Base-by-base conservation (phyloP, 2,888 invertebrate species). In the Ectemnius lituratus region DNA sequence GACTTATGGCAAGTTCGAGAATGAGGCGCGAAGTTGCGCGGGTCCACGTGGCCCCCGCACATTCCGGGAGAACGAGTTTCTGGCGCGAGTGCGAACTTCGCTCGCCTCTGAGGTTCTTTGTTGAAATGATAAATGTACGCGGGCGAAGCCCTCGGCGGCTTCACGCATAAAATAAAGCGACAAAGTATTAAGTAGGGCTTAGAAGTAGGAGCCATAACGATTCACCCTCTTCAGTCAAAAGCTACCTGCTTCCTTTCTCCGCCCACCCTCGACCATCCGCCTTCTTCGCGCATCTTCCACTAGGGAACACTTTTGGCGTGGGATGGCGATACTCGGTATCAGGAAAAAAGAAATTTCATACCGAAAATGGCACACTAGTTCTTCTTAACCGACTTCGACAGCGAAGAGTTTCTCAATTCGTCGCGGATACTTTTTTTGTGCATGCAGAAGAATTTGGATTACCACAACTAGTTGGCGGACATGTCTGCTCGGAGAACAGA, bases 171-270 rank as follows among this genome's bases (percentile, higher is more conserved):
- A 85, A 83, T 85, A 85, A 83, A 86, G 83, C 80, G 76, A 78
- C 71, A 80, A 87, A 87, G 84, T 85, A 87, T 85, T 85, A 85
- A 87, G 87, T 84, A 85, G 84, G 84, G 82, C 83, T 84, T 86
- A 83, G 78, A 73, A 79, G 78, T 78, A 79, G 63, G 77, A 84
- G 85, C 86, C 85, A 85, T 84, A 86, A 85, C 85, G 85, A 88
- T 87, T 88, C 85, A 88, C 85, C 86, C 86, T 85, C 88, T 82
- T 81, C 81, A 79, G 75, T 86, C 85, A 74, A 87, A 86, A 85
- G 86, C 76, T 74, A 76, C 78, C 79, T 69, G 69, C 66, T 78
- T 59, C 79, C 67, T 63, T 61, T 76, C 76, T 74, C 70, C 65
- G 61, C 65, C 73, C 69, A 46, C 57, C 52, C 18, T 57, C 64